These are phyloP conservation scores for Loriculus beryllinus DNA, from an alignment of 2,797 vertebrate genomes.

Conservation along the genomic window DNA sequence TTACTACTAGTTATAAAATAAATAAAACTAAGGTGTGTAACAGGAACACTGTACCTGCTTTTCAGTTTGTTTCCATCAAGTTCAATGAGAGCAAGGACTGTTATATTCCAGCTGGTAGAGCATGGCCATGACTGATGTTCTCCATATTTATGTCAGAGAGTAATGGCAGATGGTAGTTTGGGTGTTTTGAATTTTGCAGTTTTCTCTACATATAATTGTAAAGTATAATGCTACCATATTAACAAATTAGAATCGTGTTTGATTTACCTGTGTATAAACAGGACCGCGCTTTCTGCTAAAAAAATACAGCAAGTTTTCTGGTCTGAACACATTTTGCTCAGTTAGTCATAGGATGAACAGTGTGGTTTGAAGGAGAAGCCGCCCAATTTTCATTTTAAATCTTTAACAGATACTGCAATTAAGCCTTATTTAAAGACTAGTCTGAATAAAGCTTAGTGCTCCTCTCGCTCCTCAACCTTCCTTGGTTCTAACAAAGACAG, in stretches of 20 bases:
- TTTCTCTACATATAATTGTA: background rate
- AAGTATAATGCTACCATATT: background rate
- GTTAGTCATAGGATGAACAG: background rate
- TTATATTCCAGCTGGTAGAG: background rate
- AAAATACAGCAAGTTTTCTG: background rate
- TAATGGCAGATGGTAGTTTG: fast-evolving
- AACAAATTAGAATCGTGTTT: background rate
- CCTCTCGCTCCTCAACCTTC: background rate
- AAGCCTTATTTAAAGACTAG: background rate
- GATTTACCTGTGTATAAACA: background rate
- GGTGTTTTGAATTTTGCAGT: background rate
- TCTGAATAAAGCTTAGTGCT: background rate
- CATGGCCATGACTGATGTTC: background rate
- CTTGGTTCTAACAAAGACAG: background rate
- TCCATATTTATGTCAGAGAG: fast-evolving
- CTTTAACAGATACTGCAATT: background rate
- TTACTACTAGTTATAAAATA: background rate
- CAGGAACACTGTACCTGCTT: background rate
- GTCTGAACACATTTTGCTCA: background rate
- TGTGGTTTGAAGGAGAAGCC: background rate
- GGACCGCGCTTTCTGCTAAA: background rate
- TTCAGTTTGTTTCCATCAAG: background rate
- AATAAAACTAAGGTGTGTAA: background rate
- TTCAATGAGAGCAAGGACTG: background rate
- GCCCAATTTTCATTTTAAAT: background rate